Percentiles rank a stretch among this genome's conserved stretches.
Evolutionary conservation across 2,888 invertebrate genomes (phyloP).

Genomic region (Acleris emargana): DNA sequence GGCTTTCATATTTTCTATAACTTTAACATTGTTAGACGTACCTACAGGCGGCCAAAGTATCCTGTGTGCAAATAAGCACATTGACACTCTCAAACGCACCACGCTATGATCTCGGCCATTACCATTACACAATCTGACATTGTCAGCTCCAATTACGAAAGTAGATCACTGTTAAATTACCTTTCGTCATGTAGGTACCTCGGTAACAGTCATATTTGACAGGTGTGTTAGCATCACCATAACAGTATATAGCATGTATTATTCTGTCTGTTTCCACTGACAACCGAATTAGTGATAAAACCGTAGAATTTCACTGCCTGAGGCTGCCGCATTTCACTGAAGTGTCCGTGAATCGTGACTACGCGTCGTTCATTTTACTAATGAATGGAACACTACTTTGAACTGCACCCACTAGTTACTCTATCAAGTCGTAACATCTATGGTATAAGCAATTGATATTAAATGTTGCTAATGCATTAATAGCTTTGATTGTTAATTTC

Average conservation of each 20-base stretch:
- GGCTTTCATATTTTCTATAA: conserved; percentile 9
- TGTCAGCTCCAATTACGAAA: conserved; percentile 73
- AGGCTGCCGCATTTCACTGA: conserved; percentile 25
- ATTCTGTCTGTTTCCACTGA: conserved; percentile 32
- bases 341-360: conserved; percentile 56
- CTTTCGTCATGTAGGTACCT: conserved; percentile 70
- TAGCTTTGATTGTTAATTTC: conserved; percentile 13
- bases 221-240: conserved; percentile 49
- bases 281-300: conserved; percentile 28
- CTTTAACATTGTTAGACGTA: conserved; percentile 41
- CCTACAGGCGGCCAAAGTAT: conserved; percentile 51
- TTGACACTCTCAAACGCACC: conserved; percentile 38
- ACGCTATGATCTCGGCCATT: conserved; percentile 54
- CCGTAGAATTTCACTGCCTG: conserved; percentile 32
- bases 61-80: conserved; percentile 44
- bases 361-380: conserved; percentile 58
- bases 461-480: conserved; percentile 16
- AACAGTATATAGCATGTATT: conserved; percentile 40
- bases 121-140: conserved; percentile 73
- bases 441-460: conserved; percentile 10
- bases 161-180: conserved; percentile 72
- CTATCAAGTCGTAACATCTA: conserved; percentile 38
- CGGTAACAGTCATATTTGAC: conserved; percentile 58
- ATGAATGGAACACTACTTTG: conserved; percentile 62
- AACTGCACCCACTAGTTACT: conserved; percentile 51